A percentile compares a stretch with the other conserved stretches of the same genome.
phyloP scores from a whole-genome alignment of 2,888 invertebrate genomes.

The Calliphora vomitoria region DNA sequence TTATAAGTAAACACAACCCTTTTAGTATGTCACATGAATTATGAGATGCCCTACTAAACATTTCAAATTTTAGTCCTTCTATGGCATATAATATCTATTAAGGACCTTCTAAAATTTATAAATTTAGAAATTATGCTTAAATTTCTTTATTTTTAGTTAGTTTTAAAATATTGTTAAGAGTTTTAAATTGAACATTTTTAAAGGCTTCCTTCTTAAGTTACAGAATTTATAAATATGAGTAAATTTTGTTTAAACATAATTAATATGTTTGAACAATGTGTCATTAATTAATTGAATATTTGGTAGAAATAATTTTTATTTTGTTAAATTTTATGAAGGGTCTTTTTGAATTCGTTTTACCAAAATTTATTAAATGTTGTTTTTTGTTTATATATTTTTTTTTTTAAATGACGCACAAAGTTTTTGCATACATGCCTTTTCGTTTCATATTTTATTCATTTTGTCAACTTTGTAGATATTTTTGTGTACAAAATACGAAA shows the following conservation, averaged over 20 bases:
- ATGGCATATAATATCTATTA: neutral
- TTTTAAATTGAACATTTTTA: no score
- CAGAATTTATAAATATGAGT: no score
- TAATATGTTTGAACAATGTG: no score
- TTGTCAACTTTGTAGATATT: neutral
- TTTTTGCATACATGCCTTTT: neutral
- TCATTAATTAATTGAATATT: neutral
- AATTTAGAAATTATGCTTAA: no score
- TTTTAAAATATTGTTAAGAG: no score
- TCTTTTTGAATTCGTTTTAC: neutral
- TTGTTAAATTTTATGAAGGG: neutral
- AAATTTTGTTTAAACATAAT: no score
- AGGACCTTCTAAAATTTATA: neutral
- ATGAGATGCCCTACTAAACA: neutral
- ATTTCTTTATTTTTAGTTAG: no score
- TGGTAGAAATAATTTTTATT: neutral
- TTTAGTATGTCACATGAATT: neutral
- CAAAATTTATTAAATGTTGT: neutral
- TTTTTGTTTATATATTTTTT: neutral
- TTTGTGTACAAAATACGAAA: neutral
- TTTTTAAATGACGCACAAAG: neutral
- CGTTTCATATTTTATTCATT: slow-evolving; percentile 1
- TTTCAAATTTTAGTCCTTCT: neutral
- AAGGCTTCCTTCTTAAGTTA: no score
- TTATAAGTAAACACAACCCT: neutral